Base-by-base conservation (phyloP, 2,888 invertebrate species). In the Muschampia plurimacula region DNA sequence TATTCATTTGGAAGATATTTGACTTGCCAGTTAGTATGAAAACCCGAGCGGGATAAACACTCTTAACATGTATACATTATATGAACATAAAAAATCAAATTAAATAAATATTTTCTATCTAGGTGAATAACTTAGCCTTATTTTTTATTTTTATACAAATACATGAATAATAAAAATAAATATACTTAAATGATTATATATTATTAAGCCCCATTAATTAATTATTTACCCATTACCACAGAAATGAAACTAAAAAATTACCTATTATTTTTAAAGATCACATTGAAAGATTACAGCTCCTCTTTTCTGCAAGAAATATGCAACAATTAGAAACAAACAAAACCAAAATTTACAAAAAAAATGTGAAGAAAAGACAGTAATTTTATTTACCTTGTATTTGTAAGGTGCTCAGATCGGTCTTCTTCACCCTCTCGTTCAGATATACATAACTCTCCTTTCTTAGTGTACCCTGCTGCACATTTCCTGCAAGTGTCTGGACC, bases 401-500 rank as follows among this genome's bases (percentile, higher is more conserved):
- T 89, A 13, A 92, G 79, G 69, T 83, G 83, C 55, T 92, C 89
- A 0, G 85, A 79, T 8, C 77, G 70, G 69, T 86, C 85, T n/a
- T 91, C 89, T n/a, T 89, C 87, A 28, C 86, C 86, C 32, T 85
- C 88, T 66, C 87, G 92, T 89, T 95, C 95, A 95, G 97, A 96
- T 75, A 97, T 93, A 89, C 98, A 98, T 77, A 97, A 95, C 76
- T 97, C 97, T 74, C 97, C 97, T 77, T 96, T 95, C 76, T 96
- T 94, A 10, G 95, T 93, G 86, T 95, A 98, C 7, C 97, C 97
- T 15, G 95, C 91, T 0, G 97, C 96, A 94, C 99, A 99, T 83
- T 96, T 95, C 44, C 95, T 93, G 89, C 99, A 99, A 96, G 98
- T 97, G 86, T 99, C 98, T 0, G 98, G 98, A 0, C 99, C 99